Conservation (phyloP, 2,797 vertebrate species). For the Schizothorax lantsangensis region DNA sequence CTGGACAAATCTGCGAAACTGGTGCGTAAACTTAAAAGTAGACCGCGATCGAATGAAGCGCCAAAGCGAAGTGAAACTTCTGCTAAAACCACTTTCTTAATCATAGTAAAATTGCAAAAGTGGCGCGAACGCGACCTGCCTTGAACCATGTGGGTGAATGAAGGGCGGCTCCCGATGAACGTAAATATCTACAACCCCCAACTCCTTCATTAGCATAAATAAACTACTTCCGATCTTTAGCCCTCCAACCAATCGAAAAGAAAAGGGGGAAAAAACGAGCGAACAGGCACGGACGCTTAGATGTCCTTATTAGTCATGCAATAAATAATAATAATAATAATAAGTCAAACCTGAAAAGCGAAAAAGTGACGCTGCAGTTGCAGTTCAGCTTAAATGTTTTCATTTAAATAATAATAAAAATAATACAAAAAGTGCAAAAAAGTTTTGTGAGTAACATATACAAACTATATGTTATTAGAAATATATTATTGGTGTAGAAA, state of each 20-base stretch:
- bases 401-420: not conserved
- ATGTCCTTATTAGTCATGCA: conserved; percentile 28
- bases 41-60: conserved; percentile 27
- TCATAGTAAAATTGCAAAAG: conserved; percentile 77
- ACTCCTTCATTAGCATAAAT: conserved; percentile 95
- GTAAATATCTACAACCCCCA: conserved; percentile 98
- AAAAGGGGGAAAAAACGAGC: conserved; percentile 30
- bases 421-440: no score
- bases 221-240: conserved; percentile 92
- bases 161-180: conserved; percentile 98
- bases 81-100: conserved; percentile 63
- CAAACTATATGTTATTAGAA: not conserved
- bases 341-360: not conserved
- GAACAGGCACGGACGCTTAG: not conserved
- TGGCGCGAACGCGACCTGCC: conserved; percentile 84
- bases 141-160: conserved; percentile 90
- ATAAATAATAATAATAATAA: not conserved
- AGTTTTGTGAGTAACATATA: not conserved
- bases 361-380: not conserved
- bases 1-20: conserved; percentile 74
- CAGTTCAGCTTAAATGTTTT: not conserved
- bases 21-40: conserved; percentile 72
- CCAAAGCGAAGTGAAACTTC: conserved; percentile 52
- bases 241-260: conserved; percentile 65
- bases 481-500: not conserved